Evolutionary conservation across 2,888 invertebrate species (phyloP).

Genomic region (Apotomis betuletana): DNA sequence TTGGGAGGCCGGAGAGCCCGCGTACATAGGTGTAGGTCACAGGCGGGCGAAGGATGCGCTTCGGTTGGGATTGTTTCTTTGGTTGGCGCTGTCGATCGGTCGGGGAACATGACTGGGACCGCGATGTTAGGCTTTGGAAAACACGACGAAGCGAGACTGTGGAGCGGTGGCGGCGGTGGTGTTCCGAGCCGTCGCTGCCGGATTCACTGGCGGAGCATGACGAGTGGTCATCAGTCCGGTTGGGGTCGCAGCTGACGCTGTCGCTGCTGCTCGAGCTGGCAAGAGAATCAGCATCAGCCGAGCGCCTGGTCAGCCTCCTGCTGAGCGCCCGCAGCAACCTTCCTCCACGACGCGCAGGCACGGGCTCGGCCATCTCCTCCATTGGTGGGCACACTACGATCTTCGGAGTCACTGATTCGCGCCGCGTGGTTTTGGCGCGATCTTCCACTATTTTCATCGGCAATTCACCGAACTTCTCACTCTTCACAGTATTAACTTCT

Average conservation of each 20-base stretch:
- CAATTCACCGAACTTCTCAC: conserved; percentile 68
- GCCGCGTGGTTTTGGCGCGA: conserved; percentile 58
- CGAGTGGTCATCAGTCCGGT: conserved; percentile 68
- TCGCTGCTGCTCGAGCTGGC: conserved; percentile 78
- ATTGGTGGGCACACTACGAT: conserved; percentile 79
- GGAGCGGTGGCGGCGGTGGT: conserved; percentile 77
- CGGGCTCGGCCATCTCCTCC: conserved; percentile 82
- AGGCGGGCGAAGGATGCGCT: conserved; percentile 90
- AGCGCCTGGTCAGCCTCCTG: conserved; percentile 84
- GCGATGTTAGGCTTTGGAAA: conserved; percentile 86
- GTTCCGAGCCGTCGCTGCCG: conserved; percentile 85
- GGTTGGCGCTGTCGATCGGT: conserved; percentile 71
- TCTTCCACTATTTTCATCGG: conserved; percentile 62
- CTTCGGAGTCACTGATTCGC: conserved; percentile 72
- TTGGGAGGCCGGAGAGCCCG: conserved; percentile 91
- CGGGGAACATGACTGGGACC: conserved; percentile 86
- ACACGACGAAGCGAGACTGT: conserved; percentile 88
- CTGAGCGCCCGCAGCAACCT: conserved; percentile 87
- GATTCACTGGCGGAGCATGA: conserved; percentile 85
- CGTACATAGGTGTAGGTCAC: conserved; percentile 91
- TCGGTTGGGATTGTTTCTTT: conserved; percentile 86
- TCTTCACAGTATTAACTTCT: conserved; percentile 63
- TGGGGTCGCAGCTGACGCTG: conserved; percentile 70
- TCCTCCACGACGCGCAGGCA: conserved; percentile 83
- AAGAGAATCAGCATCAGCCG: conserved; percentile 71